Evolutionary conservation across 1,140 invertebrate genomes (phyloP), one percentile per base, ranked within the genome.

Genomic region (Drosophila punjabiensis): DNA sequence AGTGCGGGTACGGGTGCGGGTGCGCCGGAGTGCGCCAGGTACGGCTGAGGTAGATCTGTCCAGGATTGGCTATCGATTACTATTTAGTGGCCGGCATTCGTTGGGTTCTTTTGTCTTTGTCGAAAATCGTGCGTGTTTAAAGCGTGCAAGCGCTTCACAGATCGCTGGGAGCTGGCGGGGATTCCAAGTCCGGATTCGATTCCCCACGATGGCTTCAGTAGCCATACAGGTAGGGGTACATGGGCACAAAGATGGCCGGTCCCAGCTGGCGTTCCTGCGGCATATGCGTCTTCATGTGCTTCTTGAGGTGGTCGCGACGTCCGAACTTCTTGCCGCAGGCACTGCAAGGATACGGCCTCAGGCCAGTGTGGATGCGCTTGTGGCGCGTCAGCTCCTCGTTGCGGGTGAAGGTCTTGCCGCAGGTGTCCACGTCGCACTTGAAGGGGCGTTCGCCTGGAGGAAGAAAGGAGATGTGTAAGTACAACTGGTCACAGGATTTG

Each of bases 351-450:
- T 96, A 98, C 0, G 97, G 97, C 10, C 97, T 94, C 0, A 97
- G 93, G 2, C 97, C 97, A 0, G 97, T 97, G 92, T 99, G 98
- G 58, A 99, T 99, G 62, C 97, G 94, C 79, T 97, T 97, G 93
- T 99, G 98, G 28, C 98, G 94, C 0, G 98, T 98, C 45, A 99
- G 93, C 91, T 99, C 98, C 93, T 99, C 98, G 93, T 99, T 99
- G 70, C 98, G 95, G 0, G 98, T 98, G 87, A 99, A 99, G 0
- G 96, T 96, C 93, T 98, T 98, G 0, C 96, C 96, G 85, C 98
- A 99, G 50, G 95, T 95, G 48, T 96, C 95, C 33, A 96, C 95
- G 50, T 98, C 96, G 92, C 98, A 99, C 78, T 96, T 96, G 92
- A 96, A 98, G 0, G 98, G 98, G 52, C 97, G 94, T 92, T 98